Evolutionary conservation across 2,113 vertebrate species (phyloP).

Genomic region (Corythornis madagascariensis): DNA sequence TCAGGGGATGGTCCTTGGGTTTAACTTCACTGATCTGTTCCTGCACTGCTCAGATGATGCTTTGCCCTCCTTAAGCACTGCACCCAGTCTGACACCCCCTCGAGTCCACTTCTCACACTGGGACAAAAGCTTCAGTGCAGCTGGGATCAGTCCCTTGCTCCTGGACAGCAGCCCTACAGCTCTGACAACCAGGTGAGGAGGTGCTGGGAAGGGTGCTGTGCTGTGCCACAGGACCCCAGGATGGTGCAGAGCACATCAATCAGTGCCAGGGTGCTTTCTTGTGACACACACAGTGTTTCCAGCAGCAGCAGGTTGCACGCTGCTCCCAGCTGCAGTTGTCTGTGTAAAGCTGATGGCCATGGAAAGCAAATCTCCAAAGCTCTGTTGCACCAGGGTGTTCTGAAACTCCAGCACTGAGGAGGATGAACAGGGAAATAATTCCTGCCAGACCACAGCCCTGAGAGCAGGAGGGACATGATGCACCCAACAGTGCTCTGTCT

Average conservation of each 20-base stretch:
- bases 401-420: background rate
- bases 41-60: background rate
- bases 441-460: background rate
- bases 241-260: rapidly evolving
- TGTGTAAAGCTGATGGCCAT: rapidly evolving
- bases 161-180: background rate
- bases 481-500: background rate
- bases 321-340: background rate
- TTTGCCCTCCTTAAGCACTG: background rate
- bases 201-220: rapidly evolving
- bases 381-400: background rate
- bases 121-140: background rate
- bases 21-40: background rate
- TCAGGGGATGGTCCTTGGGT: background rate
- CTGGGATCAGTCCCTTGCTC: background rate
- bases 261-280: background rate
- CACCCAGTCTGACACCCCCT: background rate
- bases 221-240: background rate
- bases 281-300: too few relatives aligned
- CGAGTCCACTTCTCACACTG: background rate
- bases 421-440: background rate
- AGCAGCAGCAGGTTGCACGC: too few relatives aligned
- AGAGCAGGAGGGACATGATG: background rate
- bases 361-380: background rate
- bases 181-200: background rate